Evolutionary conservation across 2,888 invertebrate species (phyloP), one percentile per base, ranked within the genome.

Genomic region (Criorhina ranunculi): DNA sequence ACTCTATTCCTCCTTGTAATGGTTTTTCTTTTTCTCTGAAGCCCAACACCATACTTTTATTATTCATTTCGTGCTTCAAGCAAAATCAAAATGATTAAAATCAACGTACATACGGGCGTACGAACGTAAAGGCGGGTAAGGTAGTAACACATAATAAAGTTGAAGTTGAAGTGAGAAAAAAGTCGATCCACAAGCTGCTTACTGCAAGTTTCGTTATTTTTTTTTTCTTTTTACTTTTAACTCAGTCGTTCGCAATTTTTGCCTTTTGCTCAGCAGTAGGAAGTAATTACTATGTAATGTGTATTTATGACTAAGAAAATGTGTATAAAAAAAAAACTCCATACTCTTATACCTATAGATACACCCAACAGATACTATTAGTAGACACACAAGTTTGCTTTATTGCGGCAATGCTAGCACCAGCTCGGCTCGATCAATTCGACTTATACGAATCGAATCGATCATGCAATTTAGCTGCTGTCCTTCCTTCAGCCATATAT

Each of bases 231-330:
- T 60, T 49, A 15, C 19, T 70, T 29, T 70, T 53, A 60, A 67
- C 60, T 31, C 66, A 70, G 60, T 69, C 40, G 55, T 64, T 81
- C 62, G 62, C 55, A 31, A 55, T 60, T 60, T 67, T 62, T 55
- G 42, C 44, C 35, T 62, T 72, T 79, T 64, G 35, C 55, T 60
- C 19, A 53, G 8, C 15, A 83, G 85, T 85, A 85, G 85, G 85
- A 85, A 85, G 85, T 85, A 75, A 76, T 80, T 80, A 85, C 80
- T 85, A 85, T 85, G 85, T 85, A 75, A 80, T 80, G 85, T 85
- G 85, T 80, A 70, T 80, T 80, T 70, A 85, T 85, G 80, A 85
- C 70, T 85, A 85, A 85, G 69, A 77, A 72, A 77, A 64, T 70
- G 60, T 67, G 37, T 75, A 31, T 9, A 44, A 44, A 46, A 44